A percentile compares a stretch with the other conserved stretches of the same genome.
phyloP scores from a whole-genome alignment of 2,888 invertebrate species.

The Polia nebulosa region DNA sequence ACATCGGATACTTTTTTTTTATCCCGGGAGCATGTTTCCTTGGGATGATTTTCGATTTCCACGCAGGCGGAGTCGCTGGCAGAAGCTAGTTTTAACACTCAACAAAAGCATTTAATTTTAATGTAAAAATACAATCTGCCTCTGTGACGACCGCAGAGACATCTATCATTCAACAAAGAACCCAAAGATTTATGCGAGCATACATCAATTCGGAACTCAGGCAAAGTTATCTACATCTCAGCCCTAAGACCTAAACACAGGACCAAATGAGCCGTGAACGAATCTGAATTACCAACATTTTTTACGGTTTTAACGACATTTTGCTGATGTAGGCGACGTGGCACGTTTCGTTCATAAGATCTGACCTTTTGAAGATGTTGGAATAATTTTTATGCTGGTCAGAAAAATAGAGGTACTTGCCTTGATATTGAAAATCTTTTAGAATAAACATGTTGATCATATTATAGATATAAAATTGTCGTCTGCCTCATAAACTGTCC shows the following conservation, averaged over 20 bases:
- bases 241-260: constrained; percentile 21
- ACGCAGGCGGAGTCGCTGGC: no score
- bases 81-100: no score
- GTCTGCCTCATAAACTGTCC: neutral
- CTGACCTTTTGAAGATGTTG: constrained; percentile 17
- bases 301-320: constrained; percentile 26
- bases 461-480: neutral
- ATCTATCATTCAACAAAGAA: constrained; percentile 20
- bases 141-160: constrained; percentile 4
- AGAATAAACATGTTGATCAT: neutral
- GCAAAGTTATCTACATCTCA: constrained; percentile 29
- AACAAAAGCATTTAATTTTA: constrained; percentile 17
- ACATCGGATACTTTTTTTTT: no score
- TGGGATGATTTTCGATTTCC: no score
- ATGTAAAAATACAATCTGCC: neutral
- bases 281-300: constrained; percentile 24
- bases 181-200: constrained; percentile 24
- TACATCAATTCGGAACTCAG: constrained; percentile 39
- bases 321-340: constrained; percentile 17
- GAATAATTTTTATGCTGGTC: neutral
- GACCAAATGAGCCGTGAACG: constrained; percentile 46
- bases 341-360: constrained; percentile 12
- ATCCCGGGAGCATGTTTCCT: no score
- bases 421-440: neutral
- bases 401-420: neutral